Base-by-base conservation (phyloP, 2,113 vertebrate genomes). In the Bungarus multicinctus region DNA sequence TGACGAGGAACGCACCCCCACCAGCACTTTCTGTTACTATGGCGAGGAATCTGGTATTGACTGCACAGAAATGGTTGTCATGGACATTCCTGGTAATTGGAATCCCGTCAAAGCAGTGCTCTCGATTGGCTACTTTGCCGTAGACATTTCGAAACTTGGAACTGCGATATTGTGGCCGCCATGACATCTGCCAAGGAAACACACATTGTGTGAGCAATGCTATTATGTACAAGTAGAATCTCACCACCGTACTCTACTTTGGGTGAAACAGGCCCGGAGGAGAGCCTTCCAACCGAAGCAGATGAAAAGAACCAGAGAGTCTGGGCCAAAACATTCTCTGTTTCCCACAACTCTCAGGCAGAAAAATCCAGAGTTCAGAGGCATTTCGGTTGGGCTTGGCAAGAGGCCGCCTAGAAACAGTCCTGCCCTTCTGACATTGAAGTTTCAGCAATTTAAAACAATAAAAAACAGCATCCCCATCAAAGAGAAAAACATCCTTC, bases 81-180 rank as follows among this genome's bases (percentile, higher is more conserved):
- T 99, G 99, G 91, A 99, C 99, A 3, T 99, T 99, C 98, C 99
- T 99, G 97, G 99, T 99, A 97, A 99, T 99, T 95, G 99, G 98
- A 69, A 99, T 96, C 1, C 99, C 99, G 0, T 99, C 99, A 22
- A 98, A 99, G 98, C 99, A 99, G 96, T 98, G 98, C 98, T 99
- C 99, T 97, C 99, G 96, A 97, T 98, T 99, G 91, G 98, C 99
- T 92, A 98, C 99, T 97, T 99, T 99, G 91, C 99, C 99, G 0
- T 99, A 99, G 86, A 99, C 99, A 0, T 99, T 99, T 97, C 99
- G 98, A 98, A 99, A 99, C 98, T 99, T 99, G 98, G 99, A 99
- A 98, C 98, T 99, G 98, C 99, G 99, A 98, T 99, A 99, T 90
- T 98, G 99, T 58, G 99, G 99, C 89, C 99, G 98, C 99, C 99